Percentiles rank a stretch among this genome's conserved stretches.
phyloP scores from a whole-genome alignment of 2,113 vertebrate species.

The Thamnophis sirtalis region DNA sequence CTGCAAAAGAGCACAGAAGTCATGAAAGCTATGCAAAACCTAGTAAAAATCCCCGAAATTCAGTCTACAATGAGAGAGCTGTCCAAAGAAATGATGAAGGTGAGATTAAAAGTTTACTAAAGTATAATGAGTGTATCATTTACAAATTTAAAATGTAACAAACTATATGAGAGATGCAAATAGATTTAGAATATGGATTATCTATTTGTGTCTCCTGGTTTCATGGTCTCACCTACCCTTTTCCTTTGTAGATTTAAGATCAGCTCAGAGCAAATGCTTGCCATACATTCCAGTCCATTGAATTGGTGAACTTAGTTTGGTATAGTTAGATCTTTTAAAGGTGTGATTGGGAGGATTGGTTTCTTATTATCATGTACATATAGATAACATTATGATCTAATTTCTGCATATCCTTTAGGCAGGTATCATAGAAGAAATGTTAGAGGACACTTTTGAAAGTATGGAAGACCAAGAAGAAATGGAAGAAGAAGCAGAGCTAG shows the following conservation, averaged over 20 bases:
- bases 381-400: neutral
- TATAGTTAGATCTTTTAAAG: neutral
- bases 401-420: slow-evolving; percentile 71
- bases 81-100: slow-evolving; percentile 99
- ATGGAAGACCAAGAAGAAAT: slow-evolving; percentile 97
- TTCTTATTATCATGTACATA: neutral
- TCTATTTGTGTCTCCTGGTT: neutral
- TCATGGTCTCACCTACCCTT: neutral
- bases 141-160: neutral
- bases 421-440: slow-evolving; percentile 97
- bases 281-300: neutral
- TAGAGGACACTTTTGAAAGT: slow-evolving; percentile 94
- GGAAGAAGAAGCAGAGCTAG: slow-evolving; percentile 92
- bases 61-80: slow-evolving; percentile 95
- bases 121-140: neutral
- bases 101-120: slow-evolving; percentile 42
- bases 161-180: no score
- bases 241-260: neutral
- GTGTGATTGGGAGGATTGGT: neutral
- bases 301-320: neutral
- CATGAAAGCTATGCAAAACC: slow-evolving; percentile 96
- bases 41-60: slow-evolving; percentile 94
- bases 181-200: neutral
- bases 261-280: neutral
- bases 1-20: slow-evolving; percentile 97